Evolutionary conservation across 2,888 invertebrate species (phyloP).

Genomic region (Flexamia atlantica): DNA sequence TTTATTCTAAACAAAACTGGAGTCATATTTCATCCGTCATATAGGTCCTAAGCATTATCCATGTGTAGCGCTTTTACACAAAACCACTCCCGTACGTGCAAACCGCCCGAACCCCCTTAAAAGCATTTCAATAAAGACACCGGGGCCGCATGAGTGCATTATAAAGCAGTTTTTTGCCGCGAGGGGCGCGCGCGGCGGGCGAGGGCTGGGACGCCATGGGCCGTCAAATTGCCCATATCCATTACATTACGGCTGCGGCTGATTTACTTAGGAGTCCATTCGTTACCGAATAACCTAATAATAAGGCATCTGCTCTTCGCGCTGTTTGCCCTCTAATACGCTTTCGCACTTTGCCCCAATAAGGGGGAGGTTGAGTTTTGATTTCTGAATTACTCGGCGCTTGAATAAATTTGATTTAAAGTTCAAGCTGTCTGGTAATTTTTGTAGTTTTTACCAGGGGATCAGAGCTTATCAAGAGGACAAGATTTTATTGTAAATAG

Average conservation of each 20-base stretch:
- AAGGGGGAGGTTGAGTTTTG: neutral
- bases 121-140: constrained; percentile 3
- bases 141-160: neutral
- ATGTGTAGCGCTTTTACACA: no score
- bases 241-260: constrained; percentile 18
- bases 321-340: neutral
- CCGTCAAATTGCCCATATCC: constrained; percentile 54
- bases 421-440: no score
- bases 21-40: no score
- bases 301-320: constrained; percentile 13
- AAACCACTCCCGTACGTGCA: no score
- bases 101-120: neutral
- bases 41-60: no score
- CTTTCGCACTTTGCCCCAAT: neutral
- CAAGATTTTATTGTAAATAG: no score
- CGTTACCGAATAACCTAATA: constrained; percentile 48
- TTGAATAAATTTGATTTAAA: no score
- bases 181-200: constrained; percentile 7
- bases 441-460: no score
- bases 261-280: constrained; percentile 38
- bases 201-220: neutral
- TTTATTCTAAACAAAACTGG: no score
- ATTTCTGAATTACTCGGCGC: no score
- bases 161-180: constrained; percentile 28
- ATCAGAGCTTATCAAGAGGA: no score